phyloP scores from a whole-genome alignment of 2,797 vertebrate genomes.

The Tamandua tetradactyla region DNA sequence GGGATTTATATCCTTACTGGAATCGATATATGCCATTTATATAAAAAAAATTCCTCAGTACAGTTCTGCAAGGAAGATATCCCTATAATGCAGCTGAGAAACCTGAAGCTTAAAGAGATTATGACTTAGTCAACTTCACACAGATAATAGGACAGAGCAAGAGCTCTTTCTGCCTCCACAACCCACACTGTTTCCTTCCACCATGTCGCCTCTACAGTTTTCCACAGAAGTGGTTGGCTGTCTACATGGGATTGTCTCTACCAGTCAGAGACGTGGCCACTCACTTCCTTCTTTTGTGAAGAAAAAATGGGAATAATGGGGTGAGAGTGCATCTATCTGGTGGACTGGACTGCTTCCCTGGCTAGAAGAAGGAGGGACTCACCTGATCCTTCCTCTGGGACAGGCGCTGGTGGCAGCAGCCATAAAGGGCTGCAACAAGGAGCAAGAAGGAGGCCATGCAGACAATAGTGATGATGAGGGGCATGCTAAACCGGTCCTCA shows the following conservation, averaged over 20 bases:
- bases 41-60: not conserved
- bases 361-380: not conserved
- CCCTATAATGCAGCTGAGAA: not conserved
- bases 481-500: slow-evolving; percentile 84
- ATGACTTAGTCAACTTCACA: not conserved
- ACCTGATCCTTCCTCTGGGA: slow-evolving; percentile 88
- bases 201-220: rapidly evolving
- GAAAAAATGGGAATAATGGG: rapidly evolving
- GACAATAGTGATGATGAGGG: slow-evolving; percentile 88
- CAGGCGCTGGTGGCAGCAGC: slow-evolving; percentile 87
- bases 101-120: not conserved
- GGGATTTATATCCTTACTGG: not conserved
- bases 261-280: not conserved
- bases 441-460: slow-evolving; percentile 86
- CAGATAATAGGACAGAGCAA: not conserved
- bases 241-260: not conserved
- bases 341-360: not conserved
- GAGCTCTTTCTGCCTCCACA: not conserved
- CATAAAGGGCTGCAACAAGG: slow-evolving; percentile 84
- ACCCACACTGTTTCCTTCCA: not conserved
- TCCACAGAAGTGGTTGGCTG: not conserved
- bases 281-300: not conserved
- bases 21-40: not conserved
- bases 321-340: not conserved
- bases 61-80: not conserved